Evolutionary conservation across 2,113 vertebrate genomes (phyloP).

Genomic region (Symphodus melops): DNA sequence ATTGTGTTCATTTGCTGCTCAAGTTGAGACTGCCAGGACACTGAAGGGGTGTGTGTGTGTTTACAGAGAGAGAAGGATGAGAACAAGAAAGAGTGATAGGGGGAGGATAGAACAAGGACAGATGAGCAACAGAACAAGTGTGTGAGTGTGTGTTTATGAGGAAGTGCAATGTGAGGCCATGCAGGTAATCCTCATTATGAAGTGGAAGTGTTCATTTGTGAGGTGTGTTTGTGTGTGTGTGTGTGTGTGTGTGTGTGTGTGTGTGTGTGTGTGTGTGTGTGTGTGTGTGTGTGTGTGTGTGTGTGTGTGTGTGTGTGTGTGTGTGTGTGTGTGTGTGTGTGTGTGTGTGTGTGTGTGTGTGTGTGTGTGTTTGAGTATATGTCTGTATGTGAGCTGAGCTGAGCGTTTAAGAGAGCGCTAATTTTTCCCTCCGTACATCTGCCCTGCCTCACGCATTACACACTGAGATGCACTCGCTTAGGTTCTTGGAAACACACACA

Average conservation of each 20-base stretch:
- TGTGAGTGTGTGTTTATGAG: slow-evolving; percentile 19
- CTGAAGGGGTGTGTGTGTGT: slow-evolving; percentile 58
- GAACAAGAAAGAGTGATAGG: slow-evolving; percentile 61
- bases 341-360: slow-evolving; percentile 30
- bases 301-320: slow-evolving; percentile 39
- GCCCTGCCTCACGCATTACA: slow-evolving; percentile 68
- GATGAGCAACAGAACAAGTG: slow-evolving; percentile 54
- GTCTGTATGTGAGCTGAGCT: slow-evolving; percentile 43
- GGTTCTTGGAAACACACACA: slow-evolving; percentile 61
- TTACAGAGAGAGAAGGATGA: slow-evolving; percentile 46
- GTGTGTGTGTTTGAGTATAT: no score
- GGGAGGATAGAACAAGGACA: slow-evolving; percentile 51
- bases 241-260: slow-evolving; percentile 39
- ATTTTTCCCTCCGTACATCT: slow-evolving; percentile 67
- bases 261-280: slow-evolving; percentile 39
- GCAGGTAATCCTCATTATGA: slow-evolving; percentile 74
- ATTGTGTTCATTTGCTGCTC: slow-evolving; percentile 83
- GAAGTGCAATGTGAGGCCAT: slow-evolving; percentile 71
- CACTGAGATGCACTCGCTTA: slow-evolving; percentile 73
- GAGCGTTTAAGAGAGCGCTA: slow-evolving; percentile 61
- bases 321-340: slow-evolving; percentile 39
- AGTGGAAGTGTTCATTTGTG: slow-evolving; percentile 63
- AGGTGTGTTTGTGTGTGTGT: slow-evolving; percentile 39
- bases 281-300: slow-evolving; percentile 39
- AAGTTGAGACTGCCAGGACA: slow-evolving; percentile 75